A percentile compares a stretch with the other conserved stretches of the same genome.
phyloP scores from a whole-genome alignment of 2,797 vertebrate species.

The Artibeus lituratus region DNA sequence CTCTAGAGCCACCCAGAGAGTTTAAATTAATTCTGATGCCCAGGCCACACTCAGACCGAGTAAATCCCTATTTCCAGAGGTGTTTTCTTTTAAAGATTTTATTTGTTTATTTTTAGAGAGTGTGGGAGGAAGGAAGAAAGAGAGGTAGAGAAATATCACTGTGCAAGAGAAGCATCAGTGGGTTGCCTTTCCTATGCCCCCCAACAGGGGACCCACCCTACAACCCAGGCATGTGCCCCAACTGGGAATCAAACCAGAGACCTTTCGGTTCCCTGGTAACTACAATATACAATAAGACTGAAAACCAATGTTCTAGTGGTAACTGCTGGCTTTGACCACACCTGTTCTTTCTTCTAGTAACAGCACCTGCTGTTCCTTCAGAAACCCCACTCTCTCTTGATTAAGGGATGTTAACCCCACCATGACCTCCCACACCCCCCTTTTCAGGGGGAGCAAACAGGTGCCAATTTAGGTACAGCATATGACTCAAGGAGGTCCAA shows the following conservation, averaged over 20 bases:
- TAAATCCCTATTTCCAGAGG: not conserved
- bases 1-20: not conserved
- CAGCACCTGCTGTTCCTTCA: not conserved
- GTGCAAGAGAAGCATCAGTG: not conserved
- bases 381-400: not conserved
- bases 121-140: not conserved
- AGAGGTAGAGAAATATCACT: not conserved
- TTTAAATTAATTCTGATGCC: not conserved
- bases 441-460: not conserved
- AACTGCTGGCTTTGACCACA: not conserved
- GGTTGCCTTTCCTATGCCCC: not conserved
- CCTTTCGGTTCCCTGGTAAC: not conserved
- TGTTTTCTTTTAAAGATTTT: not conserved
- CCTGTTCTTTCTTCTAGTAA: not conserved
- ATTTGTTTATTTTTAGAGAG: not conserved
- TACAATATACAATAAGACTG: not conserved
- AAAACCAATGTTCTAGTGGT: not conserved
- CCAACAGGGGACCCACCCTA: not conserved
- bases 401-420: not conserved
- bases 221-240: not conserved
- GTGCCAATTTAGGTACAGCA: not conserved
- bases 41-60: not conserved
- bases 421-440: not conserved
- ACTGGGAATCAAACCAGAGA: not conserved
- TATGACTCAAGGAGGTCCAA: not conserved